These are phyloP conservation scores for Trichogramma dendrolimi DNA, from an alignment of 2,888 invertebrate genomes.

Conservation along the genomic window DNA sequence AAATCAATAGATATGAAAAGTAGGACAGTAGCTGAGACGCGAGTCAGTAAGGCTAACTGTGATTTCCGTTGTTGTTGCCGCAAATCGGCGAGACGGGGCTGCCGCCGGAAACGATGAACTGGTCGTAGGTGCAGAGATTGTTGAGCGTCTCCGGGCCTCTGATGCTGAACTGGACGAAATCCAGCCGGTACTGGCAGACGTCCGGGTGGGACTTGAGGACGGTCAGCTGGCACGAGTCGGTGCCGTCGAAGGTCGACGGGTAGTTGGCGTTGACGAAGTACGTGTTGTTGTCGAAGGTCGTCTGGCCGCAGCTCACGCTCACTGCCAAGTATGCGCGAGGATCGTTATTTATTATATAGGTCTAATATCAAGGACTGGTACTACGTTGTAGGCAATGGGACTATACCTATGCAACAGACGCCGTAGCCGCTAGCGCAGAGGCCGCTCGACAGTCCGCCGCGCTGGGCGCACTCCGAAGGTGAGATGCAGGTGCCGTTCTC, in stretches of 20 bases:
- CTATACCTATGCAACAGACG: conserved; percentile 72
- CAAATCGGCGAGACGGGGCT: conserved; percentile 77
- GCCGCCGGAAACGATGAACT: conserved; percentile 79
- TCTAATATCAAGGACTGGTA: conserved; percentile 3
- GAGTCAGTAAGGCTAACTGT: conserved; percentile 59
- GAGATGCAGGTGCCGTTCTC: conserved; percentile 80
- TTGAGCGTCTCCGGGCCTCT: conserved; percentile 73
- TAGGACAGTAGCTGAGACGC: neutral
- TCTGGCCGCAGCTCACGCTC: conserved; percentile 73
- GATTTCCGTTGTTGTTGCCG: conserved; percentile 75
- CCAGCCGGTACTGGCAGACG: conserved; percentile 79
- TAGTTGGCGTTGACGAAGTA: conserved; percentile 83
- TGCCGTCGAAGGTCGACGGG: conserved; percentile 71
- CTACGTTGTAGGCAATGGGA: conserved; percentile 30
- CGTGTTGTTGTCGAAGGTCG: conserved; percentile 75
- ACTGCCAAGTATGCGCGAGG: conserved; percentile 54
- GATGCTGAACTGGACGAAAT: conserved; percentile 73
- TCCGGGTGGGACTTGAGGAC: conserved; percentile 72
- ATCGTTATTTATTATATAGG: neutral
- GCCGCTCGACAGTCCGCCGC: conserved; percentile 72
- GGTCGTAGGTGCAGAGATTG: conserved; percentile 78
- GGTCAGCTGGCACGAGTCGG: conserved; percentile 80
- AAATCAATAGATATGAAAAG: neutral
- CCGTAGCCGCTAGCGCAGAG: conserved; percentile 77
- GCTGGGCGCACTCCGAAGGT: conserved; percentile 64